A percentile compares a stretch with the other conserved stretches of the same genome.
phyloP scores from a whole-genome alignment of 2,113 vertebrate genomes.

The Columba janthina region DNA sequence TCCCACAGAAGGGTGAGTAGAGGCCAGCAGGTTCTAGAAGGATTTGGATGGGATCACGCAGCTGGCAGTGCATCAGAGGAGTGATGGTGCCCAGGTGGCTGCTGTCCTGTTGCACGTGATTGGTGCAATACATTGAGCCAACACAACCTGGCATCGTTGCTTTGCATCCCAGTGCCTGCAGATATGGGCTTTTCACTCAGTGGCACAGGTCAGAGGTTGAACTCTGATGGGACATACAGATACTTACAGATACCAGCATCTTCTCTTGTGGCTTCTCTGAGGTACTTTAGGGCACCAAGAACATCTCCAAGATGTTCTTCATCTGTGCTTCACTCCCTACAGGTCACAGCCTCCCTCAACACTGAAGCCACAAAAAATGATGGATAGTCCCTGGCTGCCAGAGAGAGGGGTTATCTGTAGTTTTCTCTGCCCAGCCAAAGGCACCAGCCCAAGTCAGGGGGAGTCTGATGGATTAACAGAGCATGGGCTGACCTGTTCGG shows the following conservation, averaged over 20 bases:
- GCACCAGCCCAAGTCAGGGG: neutral
- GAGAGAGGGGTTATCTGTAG: neutral
- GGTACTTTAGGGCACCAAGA: neutral
- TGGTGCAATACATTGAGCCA: neutral
- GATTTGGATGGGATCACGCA: neutral
- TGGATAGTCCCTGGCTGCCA: neutral
- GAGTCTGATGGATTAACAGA: neutral
- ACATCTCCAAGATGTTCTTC: neutral
- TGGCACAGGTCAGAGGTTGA: neutral
- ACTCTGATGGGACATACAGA: neutral
- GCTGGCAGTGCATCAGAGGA: neutral
- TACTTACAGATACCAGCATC: neutral
- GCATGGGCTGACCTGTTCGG: neutral
- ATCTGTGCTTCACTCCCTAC: neutral
- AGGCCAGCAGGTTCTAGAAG: neutral
- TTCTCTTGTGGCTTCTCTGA: neutral
- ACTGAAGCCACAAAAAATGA: neutral
- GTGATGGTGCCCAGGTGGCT: no score
- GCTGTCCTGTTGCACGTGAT: neutral
- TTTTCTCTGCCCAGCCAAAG: neutral
- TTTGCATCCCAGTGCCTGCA: neutral
- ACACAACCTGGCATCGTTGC: neutral
- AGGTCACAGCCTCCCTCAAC: neutral
- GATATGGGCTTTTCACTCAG: neutral
- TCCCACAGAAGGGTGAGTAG: neutral